These are phyloP conservation scores for Anthrax anthrax DNA, from an alignment of 2,888 invertebrate species.

Conservation along the genomic window DNA sequence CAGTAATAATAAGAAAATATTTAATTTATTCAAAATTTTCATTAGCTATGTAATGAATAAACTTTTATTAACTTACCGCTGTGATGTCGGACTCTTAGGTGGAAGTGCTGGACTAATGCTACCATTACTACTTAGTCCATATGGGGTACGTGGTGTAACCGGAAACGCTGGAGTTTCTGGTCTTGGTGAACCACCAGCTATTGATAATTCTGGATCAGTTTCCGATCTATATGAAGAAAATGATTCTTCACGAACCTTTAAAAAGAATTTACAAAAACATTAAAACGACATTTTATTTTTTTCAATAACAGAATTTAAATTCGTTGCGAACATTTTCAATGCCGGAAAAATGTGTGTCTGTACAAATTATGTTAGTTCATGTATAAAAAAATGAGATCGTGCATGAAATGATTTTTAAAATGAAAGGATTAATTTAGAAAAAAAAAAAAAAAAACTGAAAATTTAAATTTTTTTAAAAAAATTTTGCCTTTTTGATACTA, in stretches of 20 bases:
- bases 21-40: too few relatives aligned
- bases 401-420: constrained; percentile 3
- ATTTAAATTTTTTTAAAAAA: too few relatives aligned
- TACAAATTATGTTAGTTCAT: background rate
- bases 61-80: constrained; percentile 32
- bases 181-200: constrained; percentile 41
- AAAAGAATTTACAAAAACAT: background rate
- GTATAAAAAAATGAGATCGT: constrained; percentile 1
- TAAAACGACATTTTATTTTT: too few relatives aligned
- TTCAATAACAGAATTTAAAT: too few relatives aligned
- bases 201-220: constrained; percentile 41
- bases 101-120: constrained; percentile 58
- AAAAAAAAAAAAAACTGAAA: too few relatives aligned
- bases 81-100: constrained; percentile 65
- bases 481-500: too few relatives aligned
- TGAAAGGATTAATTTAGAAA: too few relatives aligned
- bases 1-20: too few relatives aligned
- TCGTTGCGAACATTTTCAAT: too few relatives aligned
- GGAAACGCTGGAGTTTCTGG: constrained; percentile 91
- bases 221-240: constrained; percentile 52
- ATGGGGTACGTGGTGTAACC: constrained; percentile 78
- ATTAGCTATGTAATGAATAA: background rate
- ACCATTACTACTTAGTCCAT: constrained; percentile 45
- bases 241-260: constrained; percentile 45
- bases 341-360: too few relatives aligned